Conservation (phyloP, 2,113 vertebrate species). For the Sturnus vulgaris region DNA sequence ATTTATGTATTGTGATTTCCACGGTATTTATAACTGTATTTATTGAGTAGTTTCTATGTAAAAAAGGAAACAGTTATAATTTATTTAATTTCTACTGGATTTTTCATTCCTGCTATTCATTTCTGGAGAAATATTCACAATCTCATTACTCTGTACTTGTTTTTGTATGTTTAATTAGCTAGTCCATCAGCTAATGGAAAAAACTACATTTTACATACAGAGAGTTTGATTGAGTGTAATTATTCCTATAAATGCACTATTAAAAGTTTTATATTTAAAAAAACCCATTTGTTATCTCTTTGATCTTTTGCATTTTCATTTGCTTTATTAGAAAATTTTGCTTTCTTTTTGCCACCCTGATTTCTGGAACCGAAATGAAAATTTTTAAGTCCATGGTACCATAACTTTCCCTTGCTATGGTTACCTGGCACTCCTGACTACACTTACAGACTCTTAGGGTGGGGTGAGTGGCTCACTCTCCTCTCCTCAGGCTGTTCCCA, state of each 20-base stretch:
- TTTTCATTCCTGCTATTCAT: background rate
- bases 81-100: background rate
- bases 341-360: background rate
- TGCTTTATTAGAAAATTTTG: background rate
- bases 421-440: background rate
- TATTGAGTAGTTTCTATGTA: background rate
- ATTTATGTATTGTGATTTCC: background rate
- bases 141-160: background rate
- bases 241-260: background rate
- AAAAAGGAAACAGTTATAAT: background rate
- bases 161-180: background rate
- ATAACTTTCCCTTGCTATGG: rapidly evolving
- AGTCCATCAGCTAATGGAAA: background rate
- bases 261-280: conserved; percentile 13
- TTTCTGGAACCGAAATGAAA: background rate
- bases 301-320: background rate
- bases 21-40: conserved; percentile 18
- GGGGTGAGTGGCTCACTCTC: background rate
- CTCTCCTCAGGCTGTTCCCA: background rate
- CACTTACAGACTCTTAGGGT: background rate
- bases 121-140: background rate
- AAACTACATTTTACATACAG: background rate
- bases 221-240: background rate
- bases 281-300: background rate
- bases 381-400: background rate